Conservation (phyloP, 2,888 invertebrate genomes). For the Pammene fasciana region DNA sequence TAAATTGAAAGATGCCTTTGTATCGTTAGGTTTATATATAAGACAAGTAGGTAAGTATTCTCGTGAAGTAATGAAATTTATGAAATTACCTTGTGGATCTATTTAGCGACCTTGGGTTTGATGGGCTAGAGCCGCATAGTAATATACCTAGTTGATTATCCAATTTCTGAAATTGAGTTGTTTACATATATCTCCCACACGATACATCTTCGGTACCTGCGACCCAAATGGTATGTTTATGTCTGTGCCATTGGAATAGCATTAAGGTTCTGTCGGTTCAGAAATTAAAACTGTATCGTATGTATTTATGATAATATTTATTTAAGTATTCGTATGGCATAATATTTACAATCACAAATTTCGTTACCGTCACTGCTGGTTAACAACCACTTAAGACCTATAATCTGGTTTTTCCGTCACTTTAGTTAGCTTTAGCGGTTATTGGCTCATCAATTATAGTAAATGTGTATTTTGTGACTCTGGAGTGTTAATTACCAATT, state of each 20-base stretch:
- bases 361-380: too few species aligned
- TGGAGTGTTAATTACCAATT: too few species aligned
- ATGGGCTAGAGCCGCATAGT: slow-evolving; percentile 15
- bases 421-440: too few species aligned
- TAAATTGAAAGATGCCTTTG: slow-evolving; percentile 5
- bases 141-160: slow-evolving; percentile 8
- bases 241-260: not conserved
- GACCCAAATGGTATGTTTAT: not conserved
- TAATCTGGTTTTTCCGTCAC: too few species aligned
- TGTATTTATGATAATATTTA: too few species aligned
- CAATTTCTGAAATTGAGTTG: slow-evolving; percentile 22
- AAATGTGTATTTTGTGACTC: too few species aligned
- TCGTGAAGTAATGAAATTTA: slow-evolving; percentile 10
- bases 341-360: too few species aligned
- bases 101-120: slow-evolving; percentile 23
- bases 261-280: too few species aligned
- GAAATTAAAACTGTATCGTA: too few species aligned
- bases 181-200: slow-evolving; percentile 5
- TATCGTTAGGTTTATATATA: not conserved
- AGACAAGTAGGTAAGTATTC: not conserved
- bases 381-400: too few species aligned
- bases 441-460: too few species aligned
- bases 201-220: not conserved
- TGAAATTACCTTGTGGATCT: slow-evolving; percentile 7
- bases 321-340: too few species aligned